Evolutionary conservation across 2,797 vertebrate genomes (phyloP), one percentile per base, ranked within the genome.

Genomic region (Esox lucius): DNA sequence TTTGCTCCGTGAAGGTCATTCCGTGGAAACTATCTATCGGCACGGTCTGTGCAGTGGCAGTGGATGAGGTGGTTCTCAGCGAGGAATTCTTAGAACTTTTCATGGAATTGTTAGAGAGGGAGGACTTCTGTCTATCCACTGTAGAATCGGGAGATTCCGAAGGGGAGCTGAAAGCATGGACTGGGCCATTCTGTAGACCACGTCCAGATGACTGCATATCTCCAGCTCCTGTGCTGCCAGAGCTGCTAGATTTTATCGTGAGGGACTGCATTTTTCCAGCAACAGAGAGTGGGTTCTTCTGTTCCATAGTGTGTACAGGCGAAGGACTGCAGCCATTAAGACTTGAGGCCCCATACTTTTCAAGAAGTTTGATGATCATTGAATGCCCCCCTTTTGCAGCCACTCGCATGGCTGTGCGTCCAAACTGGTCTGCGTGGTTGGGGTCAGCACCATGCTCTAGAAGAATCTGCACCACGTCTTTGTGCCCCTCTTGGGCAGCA

Each of bases 61-160:
- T 98, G 0, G 98, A 99, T 0, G 98, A 99, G 0, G 98, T 98
- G 72, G 98, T 99, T 77, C 97, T 95, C 86, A 99, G 84, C 2
- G 98, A 99, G 12, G 98, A 99, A 75, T 98, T 98, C 85, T 99
- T 97, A 13, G 98, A 99, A 84, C 97, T 99, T 86, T 99, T 98
- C n/a, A 99, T 92, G 33, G 98, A 99, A 78, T 98, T 98, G 82
- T 98, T 99, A 13, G 98, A 99, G 56, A 98, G 85, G 1, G 98
- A 98, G 0, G 97, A 98, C 79, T 98, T 99, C 48, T 98, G 96
- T 24, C 97, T 92, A 78, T 99, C 97, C 35, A 96, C 97, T 0
- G 98, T 99, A 0, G 98, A 99, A 81, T 99, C 97, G 0, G 98
- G 98, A 0, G 98, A 99, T 82, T 98, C 97, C 0, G 98, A 98